A percentile compares a stretch with the other conserved stretches of the same genome.
Conservation (phyloP, 1,140 invertebrate species). For the Bactericera cockerelli region DNA sequence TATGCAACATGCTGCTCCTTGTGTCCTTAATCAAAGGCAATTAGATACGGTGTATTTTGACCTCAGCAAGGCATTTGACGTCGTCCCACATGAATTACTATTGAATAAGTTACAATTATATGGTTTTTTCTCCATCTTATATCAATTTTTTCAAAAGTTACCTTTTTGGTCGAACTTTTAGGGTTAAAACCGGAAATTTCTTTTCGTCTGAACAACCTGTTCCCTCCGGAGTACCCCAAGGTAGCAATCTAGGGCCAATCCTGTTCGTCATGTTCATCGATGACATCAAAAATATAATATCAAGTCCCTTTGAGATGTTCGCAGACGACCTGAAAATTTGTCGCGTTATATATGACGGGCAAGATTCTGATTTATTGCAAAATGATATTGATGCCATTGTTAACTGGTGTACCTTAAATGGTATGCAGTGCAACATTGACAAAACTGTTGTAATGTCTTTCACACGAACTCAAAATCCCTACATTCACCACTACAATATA, state of each 20-base stretch:
- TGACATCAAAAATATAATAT: neutral
- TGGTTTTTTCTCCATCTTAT: neutral
- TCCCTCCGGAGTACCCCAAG: neutral
- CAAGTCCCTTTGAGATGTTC: neutral
- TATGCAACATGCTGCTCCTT: neutral
- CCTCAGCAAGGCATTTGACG: neutral
- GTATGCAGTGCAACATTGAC: no score
- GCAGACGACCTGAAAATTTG: neutral
- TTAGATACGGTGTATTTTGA: neutral
- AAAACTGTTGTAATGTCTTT: no score
- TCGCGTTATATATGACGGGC: no score
- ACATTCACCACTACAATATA: no score
- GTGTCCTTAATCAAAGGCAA: neutral
- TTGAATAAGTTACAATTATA: neutral
- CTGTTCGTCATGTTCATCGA: neutral
- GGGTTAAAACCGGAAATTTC: neutral
- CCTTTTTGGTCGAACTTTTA: neutral
- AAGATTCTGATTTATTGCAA: no score
- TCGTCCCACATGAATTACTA: neutral
- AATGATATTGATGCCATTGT: no score
- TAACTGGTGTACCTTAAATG: no score
- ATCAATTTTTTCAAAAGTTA: neutral
- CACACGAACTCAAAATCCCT: no score
- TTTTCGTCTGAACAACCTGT: neutral
- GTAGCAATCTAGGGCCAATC: neutral